These are phyloP conservation scores for Bugulina stolonifera DNA, from an alignment of 2,888 invertebrate species.

Conservation along the genomic window DNA sequence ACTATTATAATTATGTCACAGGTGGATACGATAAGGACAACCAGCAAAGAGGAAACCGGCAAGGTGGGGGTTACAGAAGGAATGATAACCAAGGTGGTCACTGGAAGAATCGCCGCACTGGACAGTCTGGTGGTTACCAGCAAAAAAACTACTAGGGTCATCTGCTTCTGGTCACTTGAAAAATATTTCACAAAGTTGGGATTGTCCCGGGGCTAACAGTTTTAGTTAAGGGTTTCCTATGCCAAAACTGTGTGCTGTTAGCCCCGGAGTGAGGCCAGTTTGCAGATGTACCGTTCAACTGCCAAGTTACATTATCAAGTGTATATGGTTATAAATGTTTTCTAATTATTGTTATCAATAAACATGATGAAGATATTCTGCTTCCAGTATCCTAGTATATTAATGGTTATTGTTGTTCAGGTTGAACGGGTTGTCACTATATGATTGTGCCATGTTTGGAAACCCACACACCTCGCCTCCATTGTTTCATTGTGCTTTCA, in stretches of 20 bases:
- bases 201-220: neutral
- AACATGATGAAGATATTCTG: no score
- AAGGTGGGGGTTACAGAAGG: slow-evolving; percentile 1
- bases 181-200: neutral
- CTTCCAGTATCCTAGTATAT: no score
- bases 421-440: no score
- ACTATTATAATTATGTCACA: no score
- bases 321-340: no score
- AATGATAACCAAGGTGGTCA: neutral
- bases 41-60: neutral
- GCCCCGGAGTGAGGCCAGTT: neutral
- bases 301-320: no score
- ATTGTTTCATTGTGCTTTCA: no score
- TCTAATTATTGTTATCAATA: no score
- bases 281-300: no score
- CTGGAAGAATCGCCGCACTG: slow-evolving; percentile 15
- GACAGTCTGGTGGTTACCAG: slow-evolving; percentile 8
- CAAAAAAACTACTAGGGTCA: slow-evolving; percentile 24
- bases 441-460: no score
- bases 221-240: neutral
- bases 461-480: no score
- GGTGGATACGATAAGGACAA: slow-evolving; percentile 21
- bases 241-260: neutral
- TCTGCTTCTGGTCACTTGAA: neutral
- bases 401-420: no score